Evolutionary conservation across 2,888 invertebrate genomes (phyloP), one percentile per base, ranked within the genome.

Genomic region (Dilophus febrilis): DNA sequence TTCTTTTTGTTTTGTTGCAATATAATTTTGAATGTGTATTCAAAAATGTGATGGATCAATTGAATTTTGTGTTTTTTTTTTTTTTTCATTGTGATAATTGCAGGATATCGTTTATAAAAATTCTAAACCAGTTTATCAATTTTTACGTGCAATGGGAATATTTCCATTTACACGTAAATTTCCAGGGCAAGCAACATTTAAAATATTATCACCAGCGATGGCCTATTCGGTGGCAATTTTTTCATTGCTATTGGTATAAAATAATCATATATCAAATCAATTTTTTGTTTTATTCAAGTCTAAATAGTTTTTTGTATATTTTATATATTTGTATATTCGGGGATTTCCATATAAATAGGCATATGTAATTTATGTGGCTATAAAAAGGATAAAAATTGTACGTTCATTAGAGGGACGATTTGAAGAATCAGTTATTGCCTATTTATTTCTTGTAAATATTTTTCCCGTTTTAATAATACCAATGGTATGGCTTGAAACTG

Each of bases 381-480:
- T 71, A 45, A 64, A 74, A 49, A 72, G 72, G 45, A 71, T 77
- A 2, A 67, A 71, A 49, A 70, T 76, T 44, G 60, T 74, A 14
- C 61, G 66, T 35, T 68, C 72, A 0, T 60, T 72, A 2, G 76
- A 74, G 52, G 77, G 76, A 1, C 71, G 75, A 46, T 80, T 80
- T 45, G 80, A 79, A 49, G 79, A 80, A 56, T 77, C 77, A 1
- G 80, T 79, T 1, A 79, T 80, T 49, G 78, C 77, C 42, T 80
- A 80, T 51, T 61, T 80, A 1, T 80, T 80, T 49, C 68, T 77
- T n/a, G 74, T 79, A 1, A 79, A 79, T 52, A 63, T 80, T 43
- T 64, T 79, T 43, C 79, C 79, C 1, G 65, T 78, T 50, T 57
- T 72, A 12, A 58, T 67, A 0, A 67, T 76, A 33, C 77, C 77